Conservation (phyloP, 2,888 invertebrate genomes). For the Clitarchus hookeri region DNA sequence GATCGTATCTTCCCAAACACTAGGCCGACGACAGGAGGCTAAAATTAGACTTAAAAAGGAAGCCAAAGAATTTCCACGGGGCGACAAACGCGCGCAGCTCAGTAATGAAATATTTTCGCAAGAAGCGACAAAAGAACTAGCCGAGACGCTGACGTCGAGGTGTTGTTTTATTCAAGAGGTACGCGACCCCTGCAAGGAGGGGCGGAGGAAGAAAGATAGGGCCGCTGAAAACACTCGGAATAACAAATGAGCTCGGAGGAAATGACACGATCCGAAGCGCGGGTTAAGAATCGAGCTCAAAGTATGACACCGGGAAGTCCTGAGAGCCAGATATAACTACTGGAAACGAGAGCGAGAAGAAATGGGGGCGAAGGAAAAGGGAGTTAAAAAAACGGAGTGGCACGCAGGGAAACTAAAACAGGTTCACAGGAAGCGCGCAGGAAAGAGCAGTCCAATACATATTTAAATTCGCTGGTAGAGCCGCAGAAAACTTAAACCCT, state of each 20-base stretch:
- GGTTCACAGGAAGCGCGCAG: no score
- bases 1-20: no score
- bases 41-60: no score
- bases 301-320: neutral
- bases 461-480: no score
- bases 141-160: neutral
- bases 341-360: neutral
- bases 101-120: neutral
- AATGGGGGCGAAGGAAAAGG: no score
- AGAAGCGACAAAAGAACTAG: neutral
- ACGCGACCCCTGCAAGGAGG: neutral
- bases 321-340: neutral
- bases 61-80: neutral
- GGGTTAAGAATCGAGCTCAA: neutral
- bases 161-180: neutral
- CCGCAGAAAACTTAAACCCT: no score
- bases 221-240: conserved; percentile 14
- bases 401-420: no score
- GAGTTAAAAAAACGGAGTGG: no score
- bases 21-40: no score
- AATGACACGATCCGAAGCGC: conserved; percentile 7
- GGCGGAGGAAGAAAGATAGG: neutral
- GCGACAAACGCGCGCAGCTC: neutral
- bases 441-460: no score
- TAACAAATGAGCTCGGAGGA: conserved; percentile 3